phyloP scores from a whole-genome alignment of 1,140 invertebrate species.

The Ceratoteleas bidentatus region DNA sequence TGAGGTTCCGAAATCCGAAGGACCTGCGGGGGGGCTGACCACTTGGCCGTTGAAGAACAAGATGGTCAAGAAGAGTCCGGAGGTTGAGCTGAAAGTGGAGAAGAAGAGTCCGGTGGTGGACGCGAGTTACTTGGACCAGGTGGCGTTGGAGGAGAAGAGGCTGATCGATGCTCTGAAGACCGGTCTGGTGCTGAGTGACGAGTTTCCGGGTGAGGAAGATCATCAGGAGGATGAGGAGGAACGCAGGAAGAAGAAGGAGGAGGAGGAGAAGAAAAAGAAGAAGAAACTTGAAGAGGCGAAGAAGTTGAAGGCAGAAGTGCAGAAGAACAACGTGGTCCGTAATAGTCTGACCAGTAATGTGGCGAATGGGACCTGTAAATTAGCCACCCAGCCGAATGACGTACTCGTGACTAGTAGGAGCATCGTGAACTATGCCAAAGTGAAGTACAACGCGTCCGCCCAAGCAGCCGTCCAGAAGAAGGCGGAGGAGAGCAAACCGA shows the following conservation, averaged over 20 bases:
- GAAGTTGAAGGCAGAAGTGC: conserved; percentile 74
- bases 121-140: conserved; percentile 82
- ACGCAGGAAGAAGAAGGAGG: too few relatives aligned
- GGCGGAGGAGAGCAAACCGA: conserved; percentile 76
- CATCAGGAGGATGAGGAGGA: conserved; percentile 64
- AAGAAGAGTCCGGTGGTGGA: conserved; percentile 64
- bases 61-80: conserved; percentile 70
- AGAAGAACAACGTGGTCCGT: conserved; percentile 7
- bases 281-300: too few relatives aligned
- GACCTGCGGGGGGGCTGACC: conserved; percentile 62
- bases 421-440: conserved; percentile 85
- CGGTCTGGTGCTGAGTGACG: conserved; percentile 86
- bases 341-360: conserved; percentile 3
- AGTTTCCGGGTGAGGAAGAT: conserved; percentile 64
- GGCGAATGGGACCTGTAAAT: conserved; percentile 38
- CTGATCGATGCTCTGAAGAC: conserved; percentile 90
- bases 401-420: conserved; percentile 79
- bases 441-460: conserved; percentile 81
- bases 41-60: conserved; percentile 87
- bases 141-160: conserved; percentile 89
- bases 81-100: conserved; percentile 49
- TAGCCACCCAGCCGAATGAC: conserved; percentile 64
- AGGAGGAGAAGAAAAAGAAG: too few relatives aligned
- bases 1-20: background rate
- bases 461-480: conserved; percentile 80